These are phyloP conservation scores for Zaprionus lineosus DNA, from an alignment of 2,888 invertebrate species.

Conservation along the genomic window DNA sequence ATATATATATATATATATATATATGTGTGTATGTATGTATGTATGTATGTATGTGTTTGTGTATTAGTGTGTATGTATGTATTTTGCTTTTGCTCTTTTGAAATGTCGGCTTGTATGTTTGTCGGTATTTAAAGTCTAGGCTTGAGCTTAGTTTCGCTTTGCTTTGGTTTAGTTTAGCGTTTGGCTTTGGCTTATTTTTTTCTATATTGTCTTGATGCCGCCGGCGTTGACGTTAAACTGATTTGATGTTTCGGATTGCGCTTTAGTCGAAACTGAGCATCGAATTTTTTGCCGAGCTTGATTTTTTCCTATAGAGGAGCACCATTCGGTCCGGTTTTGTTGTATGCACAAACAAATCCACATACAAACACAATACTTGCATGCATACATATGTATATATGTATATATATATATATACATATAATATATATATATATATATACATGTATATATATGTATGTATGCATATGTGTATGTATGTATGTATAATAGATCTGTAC, in stretches of 20 bases:
- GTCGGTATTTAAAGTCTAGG: conserved; percentile 32
- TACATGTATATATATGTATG: background rate
- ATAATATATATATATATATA: background rate
- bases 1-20: conserved; percentile 12
- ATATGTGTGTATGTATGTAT: background rate
- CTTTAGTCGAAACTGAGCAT: conserved; percentile 74
- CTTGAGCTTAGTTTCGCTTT: conserved; percentile 8
- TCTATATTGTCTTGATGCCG: conserved; percentile 76
- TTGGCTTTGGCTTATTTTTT: conserved; percentile 22
- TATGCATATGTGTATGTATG: background rate
- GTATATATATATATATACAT: conserved; percentile 5
- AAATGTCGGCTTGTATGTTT: too few species aligned
- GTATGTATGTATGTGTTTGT: conserved; percentile 7
- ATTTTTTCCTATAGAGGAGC: conserved; percentile 41
- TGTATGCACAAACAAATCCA: conserved; percentile 20
- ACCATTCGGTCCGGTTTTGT: conserved; percentile 30
- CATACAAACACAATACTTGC: background rate
- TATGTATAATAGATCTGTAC: background rate
- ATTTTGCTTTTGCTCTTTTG: too few species aligned
- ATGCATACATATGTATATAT: conserved; percentile 8
- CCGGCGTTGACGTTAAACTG: conserved; percentile 79
- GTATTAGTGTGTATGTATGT: conserved; percentile 6
- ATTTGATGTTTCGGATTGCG: conserved; percentile 73
- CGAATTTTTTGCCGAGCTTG: conserved; percentile 54
- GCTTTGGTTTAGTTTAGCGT: conserved; percentile 17